Percentiles rank a stretch among this genome's conserved stretches.
phyloP scores from a whole-genome alignment of 2,888 invertebrate species.

The Pomacea canaliculata region DNA sequence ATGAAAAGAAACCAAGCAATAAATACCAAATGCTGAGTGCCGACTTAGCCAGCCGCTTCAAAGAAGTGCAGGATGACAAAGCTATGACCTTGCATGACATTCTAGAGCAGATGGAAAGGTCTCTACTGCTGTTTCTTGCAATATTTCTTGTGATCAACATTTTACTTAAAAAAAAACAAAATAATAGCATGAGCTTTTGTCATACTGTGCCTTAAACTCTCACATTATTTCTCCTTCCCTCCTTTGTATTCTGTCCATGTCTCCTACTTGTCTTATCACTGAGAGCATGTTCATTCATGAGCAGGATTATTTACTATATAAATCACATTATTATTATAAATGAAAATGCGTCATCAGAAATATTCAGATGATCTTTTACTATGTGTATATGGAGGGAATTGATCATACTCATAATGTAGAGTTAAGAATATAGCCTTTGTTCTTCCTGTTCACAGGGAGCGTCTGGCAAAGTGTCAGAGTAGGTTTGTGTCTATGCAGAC shows the following conservation, averaged over 20 bases:
- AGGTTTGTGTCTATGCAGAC: conserved; percentile 60
- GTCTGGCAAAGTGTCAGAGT: conserved; percentile 56
- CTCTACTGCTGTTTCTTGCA: neutral
- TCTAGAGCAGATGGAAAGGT: conserved; percentile 67
- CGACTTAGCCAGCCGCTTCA: conserved; percentile 58
- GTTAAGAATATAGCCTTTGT: neutral
- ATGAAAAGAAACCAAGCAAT: conserved; percentile 57
- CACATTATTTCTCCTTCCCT: no score
- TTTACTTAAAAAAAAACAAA: no score
- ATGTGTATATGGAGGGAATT: neutral
- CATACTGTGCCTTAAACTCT: no score
- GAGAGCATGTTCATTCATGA: neutral
- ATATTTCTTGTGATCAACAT: neutral
- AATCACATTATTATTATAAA: neutral
- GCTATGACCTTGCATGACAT: conserved; percentile 64
- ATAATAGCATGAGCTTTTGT: no score
- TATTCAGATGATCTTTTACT: no score
- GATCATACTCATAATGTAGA: neutral
- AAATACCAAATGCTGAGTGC: conserved; percentile 45
- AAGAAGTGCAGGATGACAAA: conserved; percentile 62
- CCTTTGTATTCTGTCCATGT: neutral
- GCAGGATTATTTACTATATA: neutral
- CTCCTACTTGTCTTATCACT: neutral
- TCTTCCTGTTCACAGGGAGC: conserved; percentile 42
- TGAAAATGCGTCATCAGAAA: no score